Percentiles rank a stretch among this genome's conserved stretches.
phyloP scores from a whole-genome alignment of 2,797 vertebrate genomes.

The Triplophysa bombifrons region DNA sequence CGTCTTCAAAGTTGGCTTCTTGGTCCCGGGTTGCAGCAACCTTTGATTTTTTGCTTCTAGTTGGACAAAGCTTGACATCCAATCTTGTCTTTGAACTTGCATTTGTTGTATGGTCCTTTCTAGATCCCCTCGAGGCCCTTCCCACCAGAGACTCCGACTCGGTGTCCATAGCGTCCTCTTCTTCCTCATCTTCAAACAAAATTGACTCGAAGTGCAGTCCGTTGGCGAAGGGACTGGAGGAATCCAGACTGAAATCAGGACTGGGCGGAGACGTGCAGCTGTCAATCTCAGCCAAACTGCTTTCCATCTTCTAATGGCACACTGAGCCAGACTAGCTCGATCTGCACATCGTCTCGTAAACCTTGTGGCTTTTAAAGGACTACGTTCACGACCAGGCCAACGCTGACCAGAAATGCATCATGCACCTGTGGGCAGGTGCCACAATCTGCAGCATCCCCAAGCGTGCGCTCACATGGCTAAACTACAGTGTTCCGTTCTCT shows the following conservation, averaged over 20 bases:
- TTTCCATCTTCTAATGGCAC: slow-evolving; percentile 49
- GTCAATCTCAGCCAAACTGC: slow-evolving; percentile 43
- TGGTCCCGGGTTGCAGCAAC: slow-evolving; percentile 55
- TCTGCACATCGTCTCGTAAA: slow-evolving; percentile 54
- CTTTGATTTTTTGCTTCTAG: slow-evolving; percentile 39
- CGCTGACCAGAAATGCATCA: slow-evolving; percentile 73
- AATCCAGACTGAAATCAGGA: slow-evolving; percentile 77
- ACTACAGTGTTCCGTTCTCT: slow-evolving; percentile 84
- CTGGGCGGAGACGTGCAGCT: slow-evolving; percentile 72
- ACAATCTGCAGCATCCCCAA: slow-evolving; percentile 75
- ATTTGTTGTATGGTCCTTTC: slow-evolving; percentile 5
- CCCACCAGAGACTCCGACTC: slow-evolving; percentile 12
- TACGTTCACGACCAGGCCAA: slow-evolving; percentile 69
- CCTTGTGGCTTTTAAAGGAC: slow-evolving; percentile 78
- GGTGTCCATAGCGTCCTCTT: slow-evolving; percentile 55
- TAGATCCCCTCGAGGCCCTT: slow-evolving; percentile 35
- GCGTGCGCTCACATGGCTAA: slow-evolving; percentile 78
- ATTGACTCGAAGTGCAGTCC: slow-evolving; percentile 82
- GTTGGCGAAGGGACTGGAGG: slow-evolving; percentile 77
- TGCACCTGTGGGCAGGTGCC: slow-evolving; percentile 78
- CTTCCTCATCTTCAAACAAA: slow-evolving; percentile 76
- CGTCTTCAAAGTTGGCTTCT: slow-evolving; percentile 69
- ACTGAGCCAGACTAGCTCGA: slow-evolving; percentile 12
- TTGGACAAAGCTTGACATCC: not conserved
- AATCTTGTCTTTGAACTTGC: slow-evolving; percentile 25